A percentile compares a stretch with the other conserved stretches of the same genome.
Conservation (phyloP, 2,888 invertebrate species). For the Gisinianus flammeolus region DNA sequence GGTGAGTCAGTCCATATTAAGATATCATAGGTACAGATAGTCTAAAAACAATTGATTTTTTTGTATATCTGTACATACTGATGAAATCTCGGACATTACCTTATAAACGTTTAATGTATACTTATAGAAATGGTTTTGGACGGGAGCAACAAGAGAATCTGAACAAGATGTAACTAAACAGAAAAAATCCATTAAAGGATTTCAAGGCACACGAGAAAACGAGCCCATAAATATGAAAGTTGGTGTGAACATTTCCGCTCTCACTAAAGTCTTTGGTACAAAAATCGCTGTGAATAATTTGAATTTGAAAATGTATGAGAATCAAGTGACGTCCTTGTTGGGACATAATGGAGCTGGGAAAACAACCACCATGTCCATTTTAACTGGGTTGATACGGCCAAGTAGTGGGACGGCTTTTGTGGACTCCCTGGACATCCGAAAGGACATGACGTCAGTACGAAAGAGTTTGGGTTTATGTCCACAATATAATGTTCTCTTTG, state of each 20-base stretch:
- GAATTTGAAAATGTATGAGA: conserved; percentile 75
- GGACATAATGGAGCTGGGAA: conserved; percentile 89
- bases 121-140: conserved; percentile 11
- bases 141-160: too few species aligned
- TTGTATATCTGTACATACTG: too few species aligned
- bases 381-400: conserved; percentile 73
- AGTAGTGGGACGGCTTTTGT: conserved; percentile 75
- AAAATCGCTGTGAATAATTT: conserved; percentile 72
- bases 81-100: too few species aligned
- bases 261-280: conserved; percentile 60
- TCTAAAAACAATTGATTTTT: too few species aligned
- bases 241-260: too few species aligned
- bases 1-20: too few species aligned
- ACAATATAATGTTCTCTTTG: conserved; percentile 84
- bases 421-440: conserved; percentile 73
- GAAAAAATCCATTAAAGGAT: too few species aligned
- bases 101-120: neutral
- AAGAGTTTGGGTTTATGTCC: conserved; percentile 86
- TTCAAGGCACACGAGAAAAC: too few species aligned
- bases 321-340: conserved; percentile 84
- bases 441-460: conserved; percentile 71
- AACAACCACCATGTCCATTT: conserved; percentile 75
- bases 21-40: too few species aligned
- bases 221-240: too few species aligned
- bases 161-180: too few species aligned